A percentile compares a stretch with the other conserved stretches of the same genome.
Conservation (phyloP, 2,888 invertebrate genomes). For the Orthonychiurus folsomi region DNA sequence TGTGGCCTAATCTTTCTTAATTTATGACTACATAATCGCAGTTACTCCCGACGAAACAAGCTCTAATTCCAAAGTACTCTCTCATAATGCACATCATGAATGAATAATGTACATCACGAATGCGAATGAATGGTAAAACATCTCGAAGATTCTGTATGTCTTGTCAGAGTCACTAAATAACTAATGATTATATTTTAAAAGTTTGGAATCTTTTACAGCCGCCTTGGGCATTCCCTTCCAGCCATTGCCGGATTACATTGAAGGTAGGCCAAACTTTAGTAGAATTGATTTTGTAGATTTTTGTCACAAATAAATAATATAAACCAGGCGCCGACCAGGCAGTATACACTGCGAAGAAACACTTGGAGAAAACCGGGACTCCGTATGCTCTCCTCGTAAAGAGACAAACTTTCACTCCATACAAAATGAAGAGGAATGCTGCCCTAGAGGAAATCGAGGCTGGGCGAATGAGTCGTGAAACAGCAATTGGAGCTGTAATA, state of each 20-base stretch:
- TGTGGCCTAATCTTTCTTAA: too few relatives aligned
- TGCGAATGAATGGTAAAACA: too few relatives aligned
- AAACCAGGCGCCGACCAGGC: slow-evolving; percentile 40
- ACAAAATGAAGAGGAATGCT: slow-evolving; percentile 39
- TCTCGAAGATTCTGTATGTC: too few relatives aligned
- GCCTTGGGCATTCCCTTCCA: slow-evolving; percentile 43
- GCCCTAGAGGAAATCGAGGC: slow-evolving; percentile 34
- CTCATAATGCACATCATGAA: too few relatives aligned
- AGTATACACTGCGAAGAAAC: slow-evolving; percentile 44
- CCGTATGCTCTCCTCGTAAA: slow-evolving; percentile 46
- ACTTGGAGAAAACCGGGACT: slow-evolving; percentile 44
- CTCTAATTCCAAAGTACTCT: too few relatives aligned
- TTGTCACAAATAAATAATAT: neutral
- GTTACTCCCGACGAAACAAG: too few relatives aligned
- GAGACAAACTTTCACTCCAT: slow-evolving; percentile 46
- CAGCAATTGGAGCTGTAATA: slow-evolving; percentile 43
- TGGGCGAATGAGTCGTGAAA: slow-evolving; percentile 43
- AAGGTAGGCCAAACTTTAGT: slow-evolving; percentile 41
- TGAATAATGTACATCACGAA: too few relatives aligned
- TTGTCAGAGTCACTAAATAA: too few relatives aligned
- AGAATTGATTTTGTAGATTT: too few relatives aligned
- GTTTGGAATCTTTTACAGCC: slow-evolving; percentile 40
- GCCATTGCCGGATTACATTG: slow-evolving; percentile 46
- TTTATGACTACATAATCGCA: too few relatives aligned
- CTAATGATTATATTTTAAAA: neutral